Base-by-base conservation (phyloP, 1,140 invertebrate species). In the Nasonia vitripennis region DNA sequence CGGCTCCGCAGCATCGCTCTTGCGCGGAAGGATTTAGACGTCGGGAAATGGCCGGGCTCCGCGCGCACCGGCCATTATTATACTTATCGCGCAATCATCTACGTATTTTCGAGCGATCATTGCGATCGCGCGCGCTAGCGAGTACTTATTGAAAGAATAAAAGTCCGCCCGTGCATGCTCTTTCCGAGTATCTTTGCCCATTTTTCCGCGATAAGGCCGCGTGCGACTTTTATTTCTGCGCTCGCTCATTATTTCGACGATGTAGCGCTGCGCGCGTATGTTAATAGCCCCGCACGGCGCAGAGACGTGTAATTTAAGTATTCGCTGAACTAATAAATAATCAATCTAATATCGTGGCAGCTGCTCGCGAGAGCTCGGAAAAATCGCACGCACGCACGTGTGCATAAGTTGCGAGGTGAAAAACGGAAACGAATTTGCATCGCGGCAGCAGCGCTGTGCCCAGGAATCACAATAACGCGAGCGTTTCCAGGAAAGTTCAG, bases 281-380 rank as follows among this genome's bases (percentile, higher is more conserved):
- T 77, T 77, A 77, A 77, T 77, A 20, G n/a, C 37, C 11, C 41
- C 27, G 27, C 27, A 27, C 10, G 14, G 68, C 10, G 68, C 10
- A 31, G 48, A 27, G 67, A 37, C 23, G 51, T 78, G 7, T 62
- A 67, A 78, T 78, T 78, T 34, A 62, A 78, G 51, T 37, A 34
- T 78, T 62, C 4, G 23, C 37, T 51, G 51, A 55, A 62, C 77
- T 23, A 78, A 78, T 78, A 78, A 78, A 78, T 78, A 78, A 78
- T 78, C 31, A 78, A 78, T 34, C n/a, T 62, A 20, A 78, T 67
- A 12, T 78, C 77, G 45, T 51, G 48, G 48, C 48, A 51, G 48
- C 12, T 51, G 11, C 48, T 51, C 48, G 48, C 11, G 2, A 2
- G 12, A 51, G 9, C 11, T 20, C 5, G 6, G n/a, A 68, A 68